Conservation (phyloP, 2,797 vertebrate genomes). For the Epinephelus awoara region DNA sequence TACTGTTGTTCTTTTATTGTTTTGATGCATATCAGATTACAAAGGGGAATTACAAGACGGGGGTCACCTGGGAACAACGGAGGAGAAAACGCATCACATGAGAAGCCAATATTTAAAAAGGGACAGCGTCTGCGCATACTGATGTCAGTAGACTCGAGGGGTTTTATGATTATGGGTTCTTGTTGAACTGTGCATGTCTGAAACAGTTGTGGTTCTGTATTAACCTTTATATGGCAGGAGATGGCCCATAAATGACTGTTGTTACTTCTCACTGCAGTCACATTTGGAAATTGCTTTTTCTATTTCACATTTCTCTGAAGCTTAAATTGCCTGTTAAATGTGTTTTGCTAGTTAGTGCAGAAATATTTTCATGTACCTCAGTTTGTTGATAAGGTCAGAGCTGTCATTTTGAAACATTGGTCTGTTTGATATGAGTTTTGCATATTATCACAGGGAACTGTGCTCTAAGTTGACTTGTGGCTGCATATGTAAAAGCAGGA, state of each 20-base stretch:
- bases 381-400: constrained; percentile 57
- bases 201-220: not conserved
- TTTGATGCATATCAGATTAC: not conserved
- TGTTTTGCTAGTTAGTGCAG: constrained; percentile 25
- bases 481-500: not conserved
- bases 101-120: constrained; percentile 16
- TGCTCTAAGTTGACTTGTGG: not conserved
- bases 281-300: constrained; percentile 51
- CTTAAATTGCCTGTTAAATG: constrained; percentile 38
- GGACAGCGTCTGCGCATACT: not conserved
- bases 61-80: constrained; percentile 15
- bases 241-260: constrained; percentile 32
- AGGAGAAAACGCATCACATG: constrained; percentile 1
- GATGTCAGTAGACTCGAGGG: not conserved
- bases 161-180: constrained; percentile 16
- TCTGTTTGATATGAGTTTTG: constrained; percentile 27
- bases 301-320: constrained; percentile 34
- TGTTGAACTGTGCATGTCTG: constrained; percentile 23
- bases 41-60: constrained; percentile 3
- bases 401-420: constrained; percentile 34
- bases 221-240: constrained; percentile 38
- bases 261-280: constrained; percentile 36
- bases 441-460: constrained; percentile 1
- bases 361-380: constrained; percentile 26
- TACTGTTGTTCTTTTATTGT: constrained; percentile 3